Base-by-base conservation (phyloP, 2,797 vertebrate species). In the Melanotaenia nigrans region DNA sequence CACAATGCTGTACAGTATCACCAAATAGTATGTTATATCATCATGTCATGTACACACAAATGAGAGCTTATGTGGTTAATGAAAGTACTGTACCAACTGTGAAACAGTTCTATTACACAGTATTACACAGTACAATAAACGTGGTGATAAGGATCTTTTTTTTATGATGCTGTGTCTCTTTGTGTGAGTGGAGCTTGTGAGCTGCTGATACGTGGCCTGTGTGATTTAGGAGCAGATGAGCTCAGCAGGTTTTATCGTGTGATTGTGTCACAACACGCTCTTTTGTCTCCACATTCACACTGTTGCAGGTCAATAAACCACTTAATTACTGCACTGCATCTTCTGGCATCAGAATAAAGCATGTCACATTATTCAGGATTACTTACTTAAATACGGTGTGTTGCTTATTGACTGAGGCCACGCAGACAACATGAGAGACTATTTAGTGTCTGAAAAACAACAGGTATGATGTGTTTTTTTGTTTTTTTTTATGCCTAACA, bases 291-390 rank as follows among this genome's bases (percentile, higher is more conserved):
- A 73, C 83, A 67, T 85, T 86, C 58, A 53, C 70, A 77, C 77
- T 66, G 77, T 82, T 78, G 83, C 74, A 87, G 88, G 90, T 94
- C 92, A 93, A 93, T 94, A 91, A 92, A 75, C 71, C 77, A 56
- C 75, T 92, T 93, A 92, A 93, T 92, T 92, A 92, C 88, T 33
- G 77, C 78, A 45, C 86, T 93, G 80, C 85, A 90, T 93, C 91
- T 91, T 85, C 75, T 69, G 70, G 63, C 74, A 86, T 89, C 83
- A 78, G 67, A 87, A 85, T 86, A 70, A 90, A 82, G 70, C 54
- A 40, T 7, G 25, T 25, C 33, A 32, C 75, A 58, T 71, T 63
- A 66, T 63, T 65, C 56, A 51, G 70, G 54, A 75, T 86, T 74
- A 85, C 77, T 91, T 81, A 82, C 76, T 60, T 64, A 74, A 67